phyloP scores from a whole-genome alignment of 2,797 vertebrate species.

The Percopsis omiscomaycus region DNA sequence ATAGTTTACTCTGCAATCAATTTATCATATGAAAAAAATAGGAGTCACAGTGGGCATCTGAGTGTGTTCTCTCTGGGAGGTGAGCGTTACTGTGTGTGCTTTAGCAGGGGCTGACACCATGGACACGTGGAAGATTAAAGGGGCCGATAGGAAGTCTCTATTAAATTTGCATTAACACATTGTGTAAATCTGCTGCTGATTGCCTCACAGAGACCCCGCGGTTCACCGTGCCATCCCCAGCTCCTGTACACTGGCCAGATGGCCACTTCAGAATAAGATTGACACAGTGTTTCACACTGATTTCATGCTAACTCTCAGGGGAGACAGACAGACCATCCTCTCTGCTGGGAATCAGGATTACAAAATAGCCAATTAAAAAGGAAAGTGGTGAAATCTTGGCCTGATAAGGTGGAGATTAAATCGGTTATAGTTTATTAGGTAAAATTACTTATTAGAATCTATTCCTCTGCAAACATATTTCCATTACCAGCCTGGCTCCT shows the following conservation, averaged over 20 bases:
- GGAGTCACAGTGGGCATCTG: slow-evolving; percentile 5
- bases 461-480: slow-evolving; percentile 85
- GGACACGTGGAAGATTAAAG: slow-evolving; percentile 79
- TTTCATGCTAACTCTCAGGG: slow-evolving; percentile 96
- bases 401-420: slow-evolving; percentile 88
- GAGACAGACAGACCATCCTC: slow-evolving; percentile 89
- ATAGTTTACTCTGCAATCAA: not conserved
- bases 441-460: slow-evolving; percentile 86
- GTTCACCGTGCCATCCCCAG: slow-evolving; percentile 86
- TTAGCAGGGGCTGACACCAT: slow-evolving; percentile 53
- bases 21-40: slow-evolving; percentile 10
- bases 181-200: slow-evolving; percentile 85
- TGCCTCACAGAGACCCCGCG: slow-evolving; percentile 86
- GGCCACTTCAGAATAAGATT: slow-evolving; percentile 95
- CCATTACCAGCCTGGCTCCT: slow-evolving; percentile 78
- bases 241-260: slow-evolving; percentile 95
- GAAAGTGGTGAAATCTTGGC: slow-evolving; percentile 93
- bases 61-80: slow-evolving; percentile 19
- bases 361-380: slow-evolving; percentile 99
- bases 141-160: slow-evolving; percentile 79
- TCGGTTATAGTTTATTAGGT: slow-evolving; percentile 89
- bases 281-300: slow-evolving; percentile 99
- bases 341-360: slow-evolving; percentile 99
- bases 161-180: slow-evolving; percentile 87
- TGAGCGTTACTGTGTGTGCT: slow-evolving; percentile 33